These are phyloP conservation scores for Dryoscopus gambensis DNA, from an alignment of 2,113 vertebrate species.

Conservation along the genomic window DNA sequence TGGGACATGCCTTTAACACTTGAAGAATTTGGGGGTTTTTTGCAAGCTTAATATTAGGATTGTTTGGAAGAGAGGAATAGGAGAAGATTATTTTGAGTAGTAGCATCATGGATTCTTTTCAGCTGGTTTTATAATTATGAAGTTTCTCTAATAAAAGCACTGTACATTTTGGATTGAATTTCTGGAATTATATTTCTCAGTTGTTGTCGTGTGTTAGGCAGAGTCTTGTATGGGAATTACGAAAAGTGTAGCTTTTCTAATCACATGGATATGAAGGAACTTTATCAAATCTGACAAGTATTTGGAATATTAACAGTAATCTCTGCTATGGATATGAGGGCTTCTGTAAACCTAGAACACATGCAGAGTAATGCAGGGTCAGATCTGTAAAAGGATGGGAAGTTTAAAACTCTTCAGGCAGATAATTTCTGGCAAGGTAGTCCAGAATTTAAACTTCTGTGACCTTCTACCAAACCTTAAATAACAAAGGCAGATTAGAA, in stretches of 20 bases:
- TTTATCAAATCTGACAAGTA: fast-evolving
- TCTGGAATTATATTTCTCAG: not conserved
- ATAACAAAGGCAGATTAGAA: conserved; percentile 48
- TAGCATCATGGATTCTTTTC: not conserved
- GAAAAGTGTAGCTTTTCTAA: not conserved
- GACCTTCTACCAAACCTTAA: conserved; percentile 53
- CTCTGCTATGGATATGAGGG: not conserved
- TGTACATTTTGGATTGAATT: not conserved
- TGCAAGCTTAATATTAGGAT: not conserved
- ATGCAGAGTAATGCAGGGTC: not conserved
- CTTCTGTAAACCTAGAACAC: not conserved
- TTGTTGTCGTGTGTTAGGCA: not conserved
- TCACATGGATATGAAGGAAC: not conserved
- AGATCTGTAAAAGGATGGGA: not conserved
- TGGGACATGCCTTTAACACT: not conserved
- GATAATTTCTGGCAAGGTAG: not conserved
- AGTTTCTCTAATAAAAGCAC: not conserved
- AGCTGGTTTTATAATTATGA: not conserved
- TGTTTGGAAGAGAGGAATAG: not conserved
- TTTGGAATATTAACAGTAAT: not conserved
- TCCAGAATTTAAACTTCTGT: conserved; percentile 18
- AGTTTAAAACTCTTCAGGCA: not conserved
- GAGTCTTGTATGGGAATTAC: not conserved
- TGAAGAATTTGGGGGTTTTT: not conserved
- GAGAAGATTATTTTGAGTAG: not conserved